These are phyloP conservation scores for Sebastes flavidus DNA, from an alignment of 2,797 vertebrate species.

Conservation along the genomic window DNA sequence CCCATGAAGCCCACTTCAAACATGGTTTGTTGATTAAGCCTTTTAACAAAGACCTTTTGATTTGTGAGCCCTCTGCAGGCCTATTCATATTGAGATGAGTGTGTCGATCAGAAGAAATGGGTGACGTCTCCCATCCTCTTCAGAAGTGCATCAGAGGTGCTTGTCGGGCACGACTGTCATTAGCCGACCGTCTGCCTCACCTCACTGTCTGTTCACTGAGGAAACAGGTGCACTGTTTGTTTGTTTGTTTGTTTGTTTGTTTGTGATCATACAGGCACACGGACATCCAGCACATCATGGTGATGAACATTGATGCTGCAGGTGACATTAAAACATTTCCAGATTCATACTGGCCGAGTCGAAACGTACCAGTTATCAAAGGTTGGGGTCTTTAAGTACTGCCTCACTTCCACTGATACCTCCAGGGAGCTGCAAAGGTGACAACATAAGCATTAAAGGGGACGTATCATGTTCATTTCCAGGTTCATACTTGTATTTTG, in stretches of 20 bases:
- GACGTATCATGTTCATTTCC: too few relatives aligned
- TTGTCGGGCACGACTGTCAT: not conserved
- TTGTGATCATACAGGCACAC: not conserved
- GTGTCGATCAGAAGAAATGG: slow-evolving; percentile 60
- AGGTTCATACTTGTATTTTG: too few relatives aligned
- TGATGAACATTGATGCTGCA: not conserved
- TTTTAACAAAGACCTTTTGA: slow-evolving; percentile 67
- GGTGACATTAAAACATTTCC: not conserved
- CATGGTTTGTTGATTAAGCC: slow-evolving; percentile 44
- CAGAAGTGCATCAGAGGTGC: slow-evolving; percentile 52
- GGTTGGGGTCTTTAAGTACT: slow-evolving; percentile 85
- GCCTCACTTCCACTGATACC: slow-evolving; percentile 83
- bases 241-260: slow-evolving; percentile 6
- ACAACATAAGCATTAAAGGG: not conserved
- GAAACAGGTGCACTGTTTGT: slow-evolving; percentile 32
- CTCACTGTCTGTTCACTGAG: not conserved
- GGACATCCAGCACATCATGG: not conserved
- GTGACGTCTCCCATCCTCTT: slow-evolving; percentile 46
- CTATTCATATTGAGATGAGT: slow-evolving; percentile 83
- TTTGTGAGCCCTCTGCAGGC: slow-evolving; percentile 31
- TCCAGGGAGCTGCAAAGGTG: slow-evolving; percentile 77
- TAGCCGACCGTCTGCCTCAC: not conserved
- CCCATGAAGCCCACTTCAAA: slow-evolving; percentile 61
- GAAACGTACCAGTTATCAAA: slow-evolving; percentile 85
- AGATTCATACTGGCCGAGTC: not conserved